A percentile compares a stretch with the other conserved stretches of the same genome.
Conservation (phyloP, 2,888 invertebrate species). For the Girardia tigrina region DNA sequence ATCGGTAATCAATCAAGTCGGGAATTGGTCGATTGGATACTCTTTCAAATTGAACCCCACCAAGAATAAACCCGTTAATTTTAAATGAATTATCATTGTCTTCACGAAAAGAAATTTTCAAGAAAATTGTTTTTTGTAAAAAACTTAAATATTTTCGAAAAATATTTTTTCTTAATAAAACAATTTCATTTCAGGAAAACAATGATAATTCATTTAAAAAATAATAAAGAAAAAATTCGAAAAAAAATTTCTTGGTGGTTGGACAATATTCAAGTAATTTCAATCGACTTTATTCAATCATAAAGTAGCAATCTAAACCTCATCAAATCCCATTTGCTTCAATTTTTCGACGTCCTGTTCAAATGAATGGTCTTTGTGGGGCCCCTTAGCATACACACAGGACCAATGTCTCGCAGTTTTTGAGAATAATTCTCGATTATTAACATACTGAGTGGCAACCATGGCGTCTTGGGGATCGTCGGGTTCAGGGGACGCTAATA, state of each 20-base stretch:
- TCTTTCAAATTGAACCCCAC: background rate
- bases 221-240: background rate
- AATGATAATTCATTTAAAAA: too few species aligned
- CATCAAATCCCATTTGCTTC: conserved; percentile 27
- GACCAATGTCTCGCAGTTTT: conserved; percentile 92
- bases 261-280: background rate
- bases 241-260: background rate
- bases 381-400: conserved; percentile 66
- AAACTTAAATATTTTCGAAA: too few species aligned
- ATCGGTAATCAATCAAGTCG: background rate
- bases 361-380: background rate
- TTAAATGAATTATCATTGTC: too few species aligned
- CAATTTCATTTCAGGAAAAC: too few species aligned
- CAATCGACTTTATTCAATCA: background rate
- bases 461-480: conserved; percentile 55
- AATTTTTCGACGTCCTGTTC: conserved; percentile 1
- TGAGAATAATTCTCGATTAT: conserved; percentile 68
- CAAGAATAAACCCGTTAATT: too few species aligned
- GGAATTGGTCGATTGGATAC: background rate
- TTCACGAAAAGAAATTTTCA: background rate
- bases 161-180: too few species aligned
- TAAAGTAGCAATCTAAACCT: background rate
- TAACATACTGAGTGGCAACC: conserved; percentile 89
- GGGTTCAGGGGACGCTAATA: conserved; percentile 58
- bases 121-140: background rate